These are phyloP conservation scores for Drosophila leonis DNA, from an alignment of 2,888 invertebrate species.

Conservation along the genomic window DNA sequence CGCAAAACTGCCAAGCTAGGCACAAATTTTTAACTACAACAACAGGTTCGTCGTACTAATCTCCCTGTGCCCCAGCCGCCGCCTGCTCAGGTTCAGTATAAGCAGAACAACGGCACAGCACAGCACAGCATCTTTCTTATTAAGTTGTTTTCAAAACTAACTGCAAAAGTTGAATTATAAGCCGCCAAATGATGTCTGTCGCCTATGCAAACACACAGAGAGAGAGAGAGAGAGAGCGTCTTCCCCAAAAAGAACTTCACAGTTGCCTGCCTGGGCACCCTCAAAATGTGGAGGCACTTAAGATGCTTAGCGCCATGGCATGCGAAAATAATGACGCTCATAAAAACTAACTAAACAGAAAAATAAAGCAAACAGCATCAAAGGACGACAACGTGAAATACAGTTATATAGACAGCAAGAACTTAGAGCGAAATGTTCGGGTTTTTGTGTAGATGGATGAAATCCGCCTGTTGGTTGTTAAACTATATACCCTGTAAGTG, in stretches of 20 bases:
- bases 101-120: constrained; percentile 27
- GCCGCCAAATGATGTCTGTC: constrained; percentile 67
- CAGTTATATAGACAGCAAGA: constrained; percentile 37
- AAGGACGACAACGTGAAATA: constrained; percentile 55
- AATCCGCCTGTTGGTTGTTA: constrained; percentile 29
- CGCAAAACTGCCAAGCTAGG: constrained; percentile 22
- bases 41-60: constrained; percentile 1
- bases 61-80: background rate
- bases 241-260: constrained; percentile 7
- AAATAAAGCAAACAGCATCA: constrained; percentile 60
- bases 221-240: background rate
- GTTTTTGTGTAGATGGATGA: constrained; percentile 14
- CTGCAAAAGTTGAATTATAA: constrained; percentile 78
- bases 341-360: constrained; percentile 80
- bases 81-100: constrained; percentile 11
- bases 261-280: constrained; percentile 13
- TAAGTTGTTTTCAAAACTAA: constrained; percentile 63
- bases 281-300: constrained; percentile 65
- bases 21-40: constrained; percentile 18
- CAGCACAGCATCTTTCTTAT: constrained; percentile 48
- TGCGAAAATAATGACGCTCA: constrained; percentile 81
- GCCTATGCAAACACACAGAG: constrained; percentile 64
- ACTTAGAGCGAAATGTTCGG: constrained; percentile 7
- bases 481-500: constrained; percentile 6
- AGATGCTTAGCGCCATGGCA: constrained; percentile 79